Evolutionary conservation across 2,888 invertebrate species (phyloP).

Genomic region (Scaptomyza cyrtandrae): DNA sequence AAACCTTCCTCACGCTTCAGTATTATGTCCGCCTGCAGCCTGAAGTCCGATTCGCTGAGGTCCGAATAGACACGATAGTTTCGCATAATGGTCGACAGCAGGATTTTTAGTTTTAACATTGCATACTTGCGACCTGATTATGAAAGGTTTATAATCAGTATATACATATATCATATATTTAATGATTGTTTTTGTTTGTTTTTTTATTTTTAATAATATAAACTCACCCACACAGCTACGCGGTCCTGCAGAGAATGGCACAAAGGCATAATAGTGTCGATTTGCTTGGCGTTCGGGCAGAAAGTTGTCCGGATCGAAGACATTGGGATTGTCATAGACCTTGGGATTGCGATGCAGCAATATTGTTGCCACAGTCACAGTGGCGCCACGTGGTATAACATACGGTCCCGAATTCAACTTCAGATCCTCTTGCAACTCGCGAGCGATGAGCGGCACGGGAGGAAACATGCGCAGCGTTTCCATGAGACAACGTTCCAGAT

Average conservation of each 20-base stretch:
- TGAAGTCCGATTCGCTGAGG: slow-evolving; percentile 88
- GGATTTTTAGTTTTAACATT: slow-evolving; percentile 91
- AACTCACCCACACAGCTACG: slow-evolving; percentile 91
- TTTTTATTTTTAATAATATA: no score
- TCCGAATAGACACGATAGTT: slow-evolving; percentile 90
- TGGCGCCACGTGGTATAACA: slow-evolving; percentile 89
- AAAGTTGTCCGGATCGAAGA: slow-evolving; percentile 94
- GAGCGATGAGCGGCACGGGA: slow-evolving; percentile 91
- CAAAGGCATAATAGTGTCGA: slow-evolving; percentile 92
- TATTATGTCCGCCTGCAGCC: slow-evolving; percentile 91
- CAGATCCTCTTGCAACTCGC: slow-evolving; percentile 89
- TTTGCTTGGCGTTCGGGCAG: slow-evolving; percentile 91
- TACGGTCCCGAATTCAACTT: slow-evolving; percentile 89
- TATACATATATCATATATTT: no score
- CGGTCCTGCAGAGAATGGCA: slow-evolving; percentile 93
- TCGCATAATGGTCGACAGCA: slow-evolving; percentile 90
- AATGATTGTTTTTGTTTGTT: no score
- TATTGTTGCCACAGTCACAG: slow-evolving; percentile 87
- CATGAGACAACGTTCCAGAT: slow-evolving; percentile 92
- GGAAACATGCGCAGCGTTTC: slow-evolving; percentile 92
- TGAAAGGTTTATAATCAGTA: not conserved
- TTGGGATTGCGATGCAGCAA: slow-evolving; percentile 89
- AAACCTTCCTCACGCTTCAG: slow-evolving; percentile 91
- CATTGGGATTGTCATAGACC: slow-evolving; percentile 90
- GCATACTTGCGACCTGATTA: slow-evolving; percentile 90